These are phyloP conservation scores for Progne subis DNA, from an alignment of 2,113 vertebrate species.

Conservation along the genomic window DNA sequence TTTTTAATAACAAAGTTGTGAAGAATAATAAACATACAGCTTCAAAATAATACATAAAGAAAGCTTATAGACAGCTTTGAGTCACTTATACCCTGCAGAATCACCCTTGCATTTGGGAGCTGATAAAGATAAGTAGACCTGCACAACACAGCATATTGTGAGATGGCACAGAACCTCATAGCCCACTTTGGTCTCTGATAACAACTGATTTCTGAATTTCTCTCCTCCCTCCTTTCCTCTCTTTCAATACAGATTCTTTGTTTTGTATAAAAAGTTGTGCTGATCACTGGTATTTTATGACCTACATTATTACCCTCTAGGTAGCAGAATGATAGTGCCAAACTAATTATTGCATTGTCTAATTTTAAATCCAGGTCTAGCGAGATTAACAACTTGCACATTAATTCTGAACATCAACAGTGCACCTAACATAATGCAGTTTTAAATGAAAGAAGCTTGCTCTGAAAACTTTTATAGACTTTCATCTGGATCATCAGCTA, in stretches of 20 bases:
- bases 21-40: neutral
- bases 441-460: constrained; percentile 71
- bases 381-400: constrained; percentile 83
- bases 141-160: constrained; percentile 17
- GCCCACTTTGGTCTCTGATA: constrained; percentile 21
- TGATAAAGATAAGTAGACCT: constrained; percentile 32
- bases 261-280: constrained; percentile 72
- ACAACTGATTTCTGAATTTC: constrained; percentile 42
- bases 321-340: constrained; percentile 80
- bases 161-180: neutral
- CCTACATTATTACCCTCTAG: constrained; percentile 85
- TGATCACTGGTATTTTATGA: constrained; percentile 80
- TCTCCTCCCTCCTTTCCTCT: constrained; percentile 6
- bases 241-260: constrained; percentile 63
- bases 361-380: constrained; percentile 85
- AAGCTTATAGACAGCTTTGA: constrained; percentile 15
- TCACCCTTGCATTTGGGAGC: neutral
- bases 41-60: neutral
- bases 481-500: constrained; percentile 10
- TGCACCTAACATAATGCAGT: constrained; percentile 72
- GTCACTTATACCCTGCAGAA: neutral
- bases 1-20: neutral
- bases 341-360: constrained; percentile 86
- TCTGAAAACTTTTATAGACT: constrained; percentile 72
- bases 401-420: constrained; percentile 81